Percentiles rank a stretch among this genome's conserved stretches.
Conservation (phyloP, 2,888 invertebrate species). For the Phortica okadai region DNA sequence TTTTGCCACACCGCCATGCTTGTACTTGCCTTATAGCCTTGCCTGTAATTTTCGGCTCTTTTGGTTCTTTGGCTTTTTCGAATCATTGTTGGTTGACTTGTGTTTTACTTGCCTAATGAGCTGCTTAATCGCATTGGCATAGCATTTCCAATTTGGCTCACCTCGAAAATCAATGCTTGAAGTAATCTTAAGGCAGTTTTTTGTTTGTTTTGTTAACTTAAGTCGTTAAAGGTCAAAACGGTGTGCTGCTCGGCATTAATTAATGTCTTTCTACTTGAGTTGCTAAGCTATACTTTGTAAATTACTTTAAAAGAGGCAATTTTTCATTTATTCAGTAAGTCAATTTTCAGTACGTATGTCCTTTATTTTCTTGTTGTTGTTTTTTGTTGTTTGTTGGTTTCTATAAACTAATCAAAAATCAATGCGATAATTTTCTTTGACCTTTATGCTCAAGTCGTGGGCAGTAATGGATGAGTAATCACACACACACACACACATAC, state of each 20-base stretch:
- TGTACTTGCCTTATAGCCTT: not conserved
- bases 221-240: not conserved
- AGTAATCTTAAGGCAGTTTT: not conserved
- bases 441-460: constrained; percentile 3
- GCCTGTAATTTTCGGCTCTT: not conserved
- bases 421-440: constrained; percentile 12
- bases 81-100: not conserved
- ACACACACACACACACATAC: not conserved
- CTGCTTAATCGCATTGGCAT: not conserved
- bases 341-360: not conserved
- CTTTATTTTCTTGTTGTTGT: not conserved
- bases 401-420: not conserved
- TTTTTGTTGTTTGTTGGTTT: not conserved
- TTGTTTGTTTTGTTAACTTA: not conserved
- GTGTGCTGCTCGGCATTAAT: too few species aligned
- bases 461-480: not conserved
- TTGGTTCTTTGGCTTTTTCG: not conserved
- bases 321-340: too few species aligned
- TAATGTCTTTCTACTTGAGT: too few species aligned
- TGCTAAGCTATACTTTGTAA: too few species aligned
- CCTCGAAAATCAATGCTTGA: not conserved
- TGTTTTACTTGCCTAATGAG: constrained; percentile 10
- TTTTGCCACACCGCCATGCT: not conserved
- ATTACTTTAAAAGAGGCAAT: too few species aligned
- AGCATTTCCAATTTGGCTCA: not conserved